Conservation (phyloP, 2,888 invertebrate genomes). For the Caenorhabditis doughertyi region DNA sequence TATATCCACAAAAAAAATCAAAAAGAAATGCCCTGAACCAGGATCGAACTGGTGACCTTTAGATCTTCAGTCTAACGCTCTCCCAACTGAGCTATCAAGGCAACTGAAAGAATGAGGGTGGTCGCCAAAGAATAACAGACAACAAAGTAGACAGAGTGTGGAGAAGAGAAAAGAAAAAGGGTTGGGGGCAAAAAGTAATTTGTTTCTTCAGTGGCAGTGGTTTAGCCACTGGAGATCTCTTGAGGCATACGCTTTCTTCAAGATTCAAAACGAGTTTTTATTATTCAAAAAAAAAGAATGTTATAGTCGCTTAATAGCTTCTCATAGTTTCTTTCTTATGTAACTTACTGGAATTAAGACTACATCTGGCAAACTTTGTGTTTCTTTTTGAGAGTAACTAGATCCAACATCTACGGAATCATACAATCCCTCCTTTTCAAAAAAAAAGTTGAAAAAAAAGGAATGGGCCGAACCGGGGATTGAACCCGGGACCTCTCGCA, state of each 20-base stretch:
- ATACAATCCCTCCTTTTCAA: neutral
- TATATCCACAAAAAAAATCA: neutral
- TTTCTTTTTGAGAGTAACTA: too few species aligned
- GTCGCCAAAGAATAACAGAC: neutral
- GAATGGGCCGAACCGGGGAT: constrained; percentile 79
- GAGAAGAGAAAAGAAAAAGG: neutral
- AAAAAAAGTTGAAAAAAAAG: constrained; percentile 17
- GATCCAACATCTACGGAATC: too few species aligned
- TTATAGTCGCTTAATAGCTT: too few species aligned
- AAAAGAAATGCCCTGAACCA: constrained; percentile 77
- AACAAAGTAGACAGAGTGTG: neutral
- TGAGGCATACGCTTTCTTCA: too few species aligned
- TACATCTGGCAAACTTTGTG: too few species aligned
- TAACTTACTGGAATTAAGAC: too few species aligned
- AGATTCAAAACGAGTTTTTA: too few species aligned
- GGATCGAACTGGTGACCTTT: constrained; percentile 83
- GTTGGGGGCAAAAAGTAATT: neutral
- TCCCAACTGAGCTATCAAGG: constrained; percentile 82
- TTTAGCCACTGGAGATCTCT: too few species aligned
- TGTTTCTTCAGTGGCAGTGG: too few species aligned
- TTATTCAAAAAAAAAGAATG: too few species aligned
- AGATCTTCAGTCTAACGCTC: constrained; percentile 83
- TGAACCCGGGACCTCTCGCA: constrained; percentile 83
- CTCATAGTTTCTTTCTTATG: too few species aligned
- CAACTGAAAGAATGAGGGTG: neutral